Percentiles rank a stretch among this genome's conserved stretches.
Evolutionary conservation across 1,140 invertebrate species (phyloP).

Genomic region (Drosophila pruinosa): DNA sequence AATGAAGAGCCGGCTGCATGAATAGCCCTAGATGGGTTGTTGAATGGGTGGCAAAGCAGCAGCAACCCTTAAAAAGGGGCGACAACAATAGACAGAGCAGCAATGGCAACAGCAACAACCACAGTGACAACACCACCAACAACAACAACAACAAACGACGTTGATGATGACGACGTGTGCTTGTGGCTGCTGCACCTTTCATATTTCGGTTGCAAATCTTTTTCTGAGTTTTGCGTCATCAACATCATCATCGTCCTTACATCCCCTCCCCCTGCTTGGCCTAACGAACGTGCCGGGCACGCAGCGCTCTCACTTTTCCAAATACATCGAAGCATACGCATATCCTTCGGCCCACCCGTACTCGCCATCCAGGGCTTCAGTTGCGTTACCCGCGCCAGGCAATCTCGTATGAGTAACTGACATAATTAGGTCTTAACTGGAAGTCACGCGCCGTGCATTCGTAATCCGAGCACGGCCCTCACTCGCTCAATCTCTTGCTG

Average conservation of each 20-base stretch:
- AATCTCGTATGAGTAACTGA: constrained; percentile 78
- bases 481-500: background rate
- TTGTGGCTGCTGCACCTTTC: constrained; percentile 58
- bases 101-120: background rate
- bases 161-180: constrained; percentile 9
- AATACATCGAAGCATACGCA: background rate
- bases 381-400: constrained; percentile 13
- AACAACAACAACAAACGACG: background rate
- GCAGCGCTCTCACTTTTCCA: constrained; percentile 36
- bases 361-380: constrained; percentile 2
- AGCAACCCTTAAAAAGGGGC: constrained; percentile 15
- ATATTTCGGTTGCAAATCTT: constrained; percentile 65
- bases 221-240: constrained; percentile 68
- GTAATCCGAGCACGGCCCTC: constrained; percentile 52
- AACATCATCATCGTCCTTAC: constrained; percentile 27
- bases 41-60: constrained; percentile 45
- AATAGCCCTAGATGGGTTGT: constrained; percentile 21
- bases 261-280: constrained; percentile 7
- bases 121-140: background rate
- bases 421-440: constrained; percentile 79
- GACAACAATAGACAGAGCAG: constrained; percentile 1
- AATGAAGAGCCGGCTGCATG: constrained; percentile 49
- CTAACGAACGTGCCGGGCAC: constrained; percentile 71
- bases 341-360: constrained; percentile 4
- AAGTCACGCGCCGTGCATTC: constrained; percentile 74